Conservation (phyloP, 1,140 invertebrate genomes). For the Ctenoplectra terminalis region DNA sequence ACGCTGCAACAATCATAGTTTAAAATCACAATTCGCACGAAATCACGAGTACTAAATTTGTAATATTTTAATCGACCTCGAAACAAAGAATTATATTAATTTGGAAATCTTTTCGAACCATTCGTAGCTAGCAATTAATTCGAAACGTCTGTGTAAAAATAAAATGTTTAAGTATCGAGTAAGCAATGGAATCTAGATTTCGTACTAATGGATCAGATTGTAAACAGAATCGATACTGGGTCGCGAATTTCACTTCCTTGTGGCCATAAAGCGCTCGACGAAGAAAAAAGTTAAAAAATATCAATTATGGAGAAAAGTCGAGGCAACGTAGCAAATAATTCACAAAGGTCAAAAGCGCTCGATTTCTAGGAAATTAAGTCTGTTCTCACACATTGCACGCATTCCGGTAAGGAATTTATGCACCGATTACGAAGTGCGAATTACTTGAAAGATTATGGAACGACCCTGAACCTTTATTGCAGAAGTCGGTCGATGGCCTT, state of each 20-base stretch:
- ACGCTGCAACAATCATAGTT: neutral
- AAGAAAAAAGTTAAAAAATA: neutral
- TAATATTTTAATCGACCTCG: neutral
- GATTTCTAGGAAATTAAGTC: neutral
- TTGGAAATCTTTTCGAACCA: neutral
- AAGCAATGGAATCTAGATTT: too few species aligned
- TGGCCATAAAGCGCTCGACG: neutral
- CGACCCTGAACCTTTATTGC: constrained; percentile 23
- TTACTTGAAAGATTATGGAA: neutral
- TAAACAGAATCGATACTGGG: neutral
- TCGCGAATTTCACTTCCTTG: neutral
- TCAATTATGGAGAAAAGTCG: neutral
- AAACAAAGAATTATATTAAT: neutral
- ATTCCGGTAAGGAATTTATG: neutral
- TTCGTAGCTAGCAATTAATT: too few species aligned
- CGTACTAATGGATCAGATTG: too few species aligned
- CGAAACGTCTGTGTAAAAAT: too few species aligned
- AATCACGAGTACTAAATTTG: neutral
- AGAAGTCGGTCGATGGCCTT: constrained; percentile 18
- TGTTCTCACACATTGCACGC: neutral
- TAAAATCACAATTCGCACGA: neutral
- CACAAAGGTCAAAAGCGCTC: neutral
- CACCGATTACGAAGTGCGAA: neutral
- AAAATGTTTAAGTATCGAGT: too few species aligned
- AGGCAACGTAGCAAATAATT: neutral